A percentile compares a stretch with the other conserved stretches of the same genome.
Evolutionary conservation across 2,797 vertebrate species (phyloP).

Genomic region (Gastrophryne carolinensis): DNA sequence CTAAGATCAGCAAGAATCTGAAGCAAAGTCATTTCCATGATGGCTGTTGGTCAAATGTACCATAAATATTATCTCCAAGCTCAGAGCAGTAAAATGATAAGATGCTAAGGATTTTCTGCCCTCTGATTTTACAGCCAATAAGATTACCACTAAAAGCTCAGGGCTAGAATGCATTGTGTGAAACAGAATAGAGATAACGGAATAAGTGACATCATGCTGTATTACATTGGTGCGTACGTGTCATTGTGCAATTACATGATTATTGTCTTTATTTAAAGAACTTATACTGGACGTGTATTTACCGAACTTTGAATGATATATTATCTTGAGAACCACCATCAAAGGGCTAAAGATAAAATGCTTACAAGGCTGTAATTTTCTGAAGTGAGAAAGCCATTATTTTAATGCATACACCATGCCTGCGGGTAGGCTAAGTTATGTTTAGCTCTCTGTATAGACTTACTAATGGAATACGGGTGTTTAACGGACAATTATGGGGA

Average conservation of each 20-base stretch:
- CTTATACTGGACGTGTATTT: too few species aligned
- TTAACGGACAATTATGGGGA: too few species aligned
- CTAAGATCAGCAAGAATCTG: slow-evolving; percentile 29
- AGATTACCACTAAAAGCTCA: slow-evolving; percentile 16
- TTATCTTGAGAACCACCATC: too few species aligned
- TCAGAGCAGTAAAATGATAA: slow-evolving; percentile 20
- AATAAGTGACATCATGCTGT: neutral
- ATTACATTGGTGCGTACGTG: neutral
- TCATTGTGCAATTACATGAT: neutral
- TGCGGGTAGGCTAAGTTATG: too few species aligned
- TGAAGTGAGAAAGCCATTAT: too few species aligned
- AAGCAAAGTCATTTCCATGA: slow-evolving; percentile 32
- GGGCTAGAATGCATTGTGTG: neutral
- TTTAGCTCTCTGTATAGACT: too few species aligned
- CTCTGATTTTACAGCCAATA: slow-evolving; percentile 28
- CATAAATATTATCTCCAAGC: slow-evolving; percentile 32
- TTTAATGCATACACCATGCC: too few species aligned
- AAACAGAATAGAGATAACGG: neutral
- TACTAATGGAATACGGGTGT: too few species aligned
- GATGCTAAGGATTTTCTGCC: slow-evolving; percentile 31
- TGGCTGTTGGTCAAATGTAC: slow-evolving; percentile 33
- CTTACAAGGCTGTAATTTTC: too few species aligned
- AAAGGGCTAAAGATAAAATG: too few species aligned
- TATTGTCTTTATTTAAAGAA: neutral
- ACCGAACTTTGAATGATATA: too few species aligned